These are phyloP conservation scores for Phrynocephalus guinanensis DNA, from an alignment of 2,797 vertebrate species.

Conservation along the genomic window DNA sequence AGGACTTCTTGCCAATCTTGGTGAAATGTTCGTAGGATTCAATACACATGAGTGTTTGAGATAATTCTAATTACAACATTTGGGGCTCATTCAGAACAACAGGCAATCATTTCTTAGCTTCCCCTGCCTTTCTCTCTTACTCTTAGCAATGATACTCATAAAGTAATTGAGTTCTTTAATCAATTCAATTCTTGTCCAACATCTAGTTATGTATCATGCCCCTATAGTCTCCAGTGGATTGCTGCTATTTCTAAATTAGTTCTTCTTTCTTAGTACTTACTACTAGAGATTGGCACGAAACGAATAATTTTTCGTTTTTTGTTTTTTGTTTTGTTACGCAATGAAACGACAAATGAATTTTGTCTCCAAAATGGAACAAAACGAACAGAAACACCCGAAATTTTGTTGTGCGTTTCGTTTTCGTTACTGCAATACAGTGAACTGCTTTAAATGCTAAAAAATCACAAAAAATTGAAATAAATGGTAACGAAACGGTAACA, in stretches of 20 bases:
- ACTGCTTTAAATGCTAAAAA: no score
- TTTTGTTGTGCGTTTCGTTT: no score
- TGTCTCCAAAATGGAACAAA: no score
- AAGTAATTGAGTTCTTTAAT: constrained; percentile 32
- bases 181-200: neutral
- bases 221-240: neutral
- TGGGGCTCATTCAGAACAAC: constrained; percentile 12
- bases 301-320: no score
- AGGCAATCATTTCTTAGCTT: neutral
- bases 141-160: constrained; percentile 17
- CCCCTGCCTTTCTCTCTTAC: neutral
- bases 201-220: neutral
- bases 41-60: constrained; percentile 2
- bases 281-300: neutral
- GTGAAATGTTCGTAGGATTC: constrained; percentile 13
- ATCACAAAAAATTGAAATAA: no score
- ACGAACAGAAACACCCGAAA: no score
- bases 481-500: no score
- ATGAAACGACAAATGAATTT: no score
- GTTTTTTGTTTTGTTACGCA: no score
- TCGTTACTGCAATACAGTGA: no score
- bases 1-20: constrained; percentile 24
- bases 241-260: fast-evolving
- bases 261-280: neutral
- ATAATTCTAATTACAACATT: constrained; percentile 32